Percentiles rank a stretch among this genome's conserved stretches.
These are phyloP conservation scores for Calameuta idolon DNA, from an alignment of 2,888 invertebrate species.

Conservation along the genomic window DNA sequence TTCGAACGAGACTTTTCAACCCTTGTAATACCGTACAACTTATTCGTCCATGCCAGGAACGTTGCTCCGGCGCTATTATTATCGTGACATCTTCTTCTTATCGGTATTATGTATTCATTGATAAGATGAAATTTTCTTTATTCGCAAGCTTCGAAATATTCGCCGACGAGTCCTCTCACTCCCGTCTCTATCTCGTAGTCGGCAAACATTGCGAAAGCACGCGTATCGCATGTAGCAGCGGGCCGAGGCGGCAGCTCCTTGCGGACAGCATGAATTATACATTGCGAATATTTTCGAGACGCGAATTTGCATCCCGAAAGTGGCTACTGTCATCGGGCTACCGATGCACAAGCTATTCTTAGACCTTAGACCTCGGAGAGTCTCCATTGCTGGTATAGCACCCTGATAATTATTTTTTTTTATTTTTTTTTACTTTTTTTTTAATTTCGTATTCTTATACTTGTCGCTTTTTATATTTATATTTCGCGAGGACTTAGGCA, in stretches of 20 bases:
- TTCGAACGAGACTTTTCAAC: background rate
- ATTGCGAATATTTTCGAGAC: slow-evolving; percentile 47
- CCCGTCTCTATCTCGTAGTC: slow-evolving; percentile 1
- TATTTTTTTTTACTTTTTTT: too few species aligned
- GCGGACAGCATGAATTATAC: slow-evolving; percentile 49
- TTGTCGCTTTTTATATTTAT: background rate
- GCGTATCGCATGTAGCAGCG: slow-evolving; percentile 37
- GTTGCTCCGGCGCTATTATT: background rate
- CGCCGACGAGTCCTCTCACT: background rate
- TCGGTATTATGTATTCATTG: background rate
- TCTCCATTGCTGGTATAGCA: background rate
- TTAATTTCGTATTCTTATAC: background rate
- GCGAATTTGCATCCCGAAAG: slow-evolving; percentile 51
- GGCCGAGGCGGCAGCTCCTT: background rate
- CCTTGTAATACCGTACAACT: background rate
- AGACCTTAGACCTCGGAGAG: slow-evolving; percentile 18
- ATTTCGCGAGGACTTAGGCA: background rate
- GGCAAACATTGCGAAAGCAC: slow-evolving; percentile 47
- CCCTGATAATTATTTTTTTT: too few species aligned
- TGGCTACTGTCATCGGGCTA: slow-evolving; percentile 35
- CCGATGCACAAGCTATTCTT: slow-evolving; percentile 38
- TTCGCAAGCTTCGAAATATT: background rate
- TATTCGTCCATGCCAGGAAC: background rate
- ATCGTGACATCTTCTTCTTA: background rate
- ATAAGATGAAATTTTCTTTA: background rate